A percentile compares a stretch with the other conserved stretches of the same genome.
Evolutionary conservation across 2,888 invertebrate species (phyloP).

Genomic region (Tachina grossa): DNA sequence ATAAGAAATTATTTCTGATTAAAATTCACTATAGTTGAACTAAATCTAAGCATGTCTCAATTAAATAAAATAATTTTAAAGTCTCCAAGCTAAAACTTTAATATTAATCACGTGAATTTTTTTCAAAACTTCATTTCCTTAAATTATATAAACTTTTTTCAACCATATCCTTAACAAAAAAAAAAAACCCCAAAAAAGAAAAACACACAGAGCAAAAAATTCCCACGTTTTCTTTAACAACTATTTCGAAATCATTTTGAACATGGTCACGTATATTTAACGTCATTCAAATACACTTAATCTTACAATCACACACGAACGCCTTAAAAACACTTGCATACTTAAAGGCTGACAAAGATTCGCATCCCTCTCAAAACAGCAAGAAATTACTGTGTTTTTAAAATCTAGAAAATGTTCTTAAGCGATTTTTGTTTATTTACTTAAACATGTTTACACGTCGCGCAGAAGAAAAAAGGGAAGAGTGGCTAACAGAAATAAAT

Average conservation of each 20-base stretch:
- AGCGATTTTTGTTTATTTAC: slow-evolving; percentile 46
- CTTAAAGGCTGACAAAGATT: neutral
- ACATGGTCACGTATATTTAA: slow-evolving; percentile 67
- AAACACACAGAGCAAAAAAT: neutral
- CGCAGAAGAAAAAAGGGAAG: neutral
- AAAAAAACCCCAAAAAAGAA: neutral
- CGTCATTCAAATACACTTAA: slow-evolving; percentile 63
- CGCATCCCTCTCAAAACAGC: neutral
- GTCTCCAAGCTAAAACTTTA: neutral
- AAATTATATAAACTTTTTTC: neutral
- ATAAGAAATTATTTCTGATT: too few relatives aligned
- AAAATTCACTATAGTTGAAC: too few relatives aligned
- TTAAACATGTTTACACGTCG: slow-evolving; percentile 5
- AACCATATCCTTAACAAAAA: slow-evolving; percentile 1
- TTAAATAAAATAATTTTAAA: neutral
- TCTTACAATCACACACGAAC: slow-evolving; percentile 49
- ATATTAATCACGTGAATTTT: slow-evolving; percentile 18
- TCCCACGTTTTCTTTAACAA: slow-evolving; percentile 13
- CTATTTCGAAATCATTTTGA: slow-evolving; percentile 35
- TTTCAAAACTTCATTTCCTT: slow-evolving; percentile 55
- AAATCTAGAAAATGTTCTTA: slow-evolving; percentile 35
- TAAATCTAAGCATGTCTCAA: too few relatives aligned
- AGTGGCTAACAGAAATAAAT: slow-evolving; percentile 32
- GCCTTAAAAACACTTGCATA: slow-evolving; percentile 20
- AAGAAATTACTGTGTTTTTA: slow-evolving; percentile 12